Evolutionary conservation across 1,140 invertebrate genomes (phyloP), one percentile per base, ranked within the genome.

Genomic region (Heliconius eleuchia): DNA sequence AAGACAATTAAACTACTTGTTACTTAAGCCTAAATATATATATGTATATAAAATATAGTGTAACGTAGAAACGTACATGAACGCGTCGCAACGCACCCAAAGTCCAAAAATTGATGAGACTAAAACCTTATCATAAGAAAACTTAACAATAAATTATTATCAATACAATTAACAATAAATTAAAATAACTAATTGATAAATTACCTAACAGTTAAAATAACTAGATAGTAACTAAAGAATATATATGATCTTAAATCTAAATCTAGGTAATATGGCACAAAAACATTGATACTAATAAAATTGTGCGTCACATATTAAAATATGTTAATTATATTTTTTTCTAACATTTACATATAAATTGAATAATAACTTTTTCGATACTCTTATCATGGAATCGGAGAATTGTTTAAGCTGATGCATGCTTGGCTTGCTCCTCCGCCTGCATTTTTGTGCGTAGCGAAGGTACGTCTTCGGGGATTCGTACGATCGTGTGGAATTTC

Each of bases 401-500:
- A 84, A 85, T 77, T 81, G 78, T 70, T 73, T 91, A 90, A 76
- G 89, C 85, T 42, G 86, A 82, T 16, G 76, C 84, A 77, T 93
- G 90, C 74, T 94, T 94, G 2, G 90, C 90, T 76, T 87, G 85
- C 70, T 95, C 94, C 82, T 95, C 95, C 3, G 95, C 95, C 83
- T 96, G 95, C 96, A 97, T 97, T 95, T 97, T 98, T 60, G 96
- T 96, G 85, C 97, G 95, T 73, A 98, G 94, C 39, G 96, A 93
- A 78, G 96, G 95, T 11, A 98, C 95, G 85, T 97, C 96, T 83
- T 98, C 97, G 75, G 97, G 97, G 94, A 98, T 98, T 91, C 97
- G 96, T 39, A 98, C 96, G 78, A 98, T 96, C 80, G 96, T 95
- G 86, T 97, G 96, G 91, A 97, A 96, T 97, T 97, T 98, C 97